A percentile compares a stretch with the other conserved stretches of the same genome.
These are phyloP conservation scores for Atethmia centrago DNA, from an alignment of 2,888 invertebrate genomes.

Conservation along the genomic window DNA sequence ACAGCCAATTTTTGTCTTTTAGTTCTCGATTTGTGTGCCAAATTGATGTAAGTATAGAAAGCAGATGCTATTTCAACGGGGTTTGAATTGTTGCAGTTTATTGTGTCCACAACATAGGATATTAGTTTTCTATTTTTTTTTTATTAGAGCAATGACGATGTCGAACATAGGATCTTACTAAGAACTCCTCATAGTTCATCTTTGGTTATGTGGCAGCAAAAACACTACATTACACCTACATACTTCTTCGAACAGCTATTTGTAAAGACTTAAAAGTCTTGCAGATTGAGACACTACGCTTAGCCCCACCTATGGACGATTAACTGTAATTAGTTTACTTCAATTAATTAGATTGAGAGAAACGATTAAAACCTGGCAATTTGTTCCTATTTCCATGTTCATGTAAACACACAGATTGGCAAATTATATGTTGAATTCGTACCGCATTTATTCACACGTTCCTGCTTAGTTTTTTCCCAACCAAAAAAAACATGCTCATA, in stretches of 20 bases:
- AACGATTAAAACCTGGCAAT: constrained; percentile 26
- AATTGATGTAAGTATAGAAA: too few species aligned
- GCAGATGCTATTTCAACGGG: too few species aligned
- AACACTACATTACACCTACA: constrained; percentile 5
- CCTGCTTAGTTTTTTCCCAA: neutral
- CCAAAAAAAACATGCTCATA: constrained; percentile 7
- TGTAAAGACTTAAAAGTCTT: constrained; percentile 3
- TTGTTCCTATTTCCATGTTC: constrained; percentile 26
- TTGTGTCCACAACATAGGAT: neutral
- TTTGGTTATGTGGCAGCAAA: constrained; percentile 16
- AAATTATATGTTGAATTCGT: constrained; percentile 4
- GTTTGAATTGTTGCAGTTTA: too few species aligned
- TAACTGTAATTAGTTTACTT: constrained; percentile 31
- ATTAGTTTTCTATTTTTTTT: neutral
- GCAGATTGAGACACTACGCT: constrained; percentile 41
- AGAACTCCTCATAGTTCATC: constrained; percentile 3
- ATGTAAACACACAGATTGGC: neutral
- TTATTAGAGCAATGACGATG: neutral
- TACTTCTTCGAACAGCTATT: constrained; percentile 20
- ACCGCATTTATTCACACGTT: constrained; percentile 33
- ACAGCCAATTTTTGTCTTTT: too few species aligned
- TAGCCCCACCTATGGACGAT: constrained; percentile 20
- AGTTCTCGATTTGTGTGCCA: too few species aligned
- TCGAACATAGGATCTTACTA: neutral
- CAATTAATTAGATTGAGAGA: constrained; percentile 28